These are phyloP conservation scores for Mycetomoellerius zeteki DNA, from an alignment of 1,140 invertebrate species.

Conservation along the genomic window DNA sequence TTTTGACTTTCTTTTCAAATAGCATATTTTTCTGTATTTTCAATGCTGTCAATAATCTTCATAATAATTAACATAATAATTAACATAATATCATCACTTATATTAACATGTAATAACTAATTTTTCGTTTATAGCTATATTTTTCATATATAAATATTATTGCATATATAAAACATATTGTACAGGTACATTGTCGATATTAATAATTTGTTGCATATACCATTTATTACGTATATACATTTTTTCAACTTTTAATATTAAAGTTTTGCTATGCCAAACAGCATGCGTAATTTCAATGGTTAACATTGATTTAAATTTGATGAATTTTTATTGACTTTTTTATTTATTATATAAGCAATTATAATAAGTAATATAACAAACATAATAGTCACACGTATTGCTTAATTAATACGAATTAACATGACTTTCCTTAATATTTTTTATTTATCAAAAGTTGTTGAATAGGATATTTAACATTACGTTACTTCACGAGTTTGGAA, in stretches of 20 bases:
- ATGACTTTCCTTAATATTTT: neutral
- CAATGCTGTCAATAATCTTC: neutral
- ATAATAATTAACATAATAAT: neutral
- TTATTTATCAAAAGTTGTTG: neutral
- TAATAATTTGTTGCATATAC: neutral
- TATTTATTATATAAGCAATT: neutral
- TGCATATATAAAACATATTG: neutral
- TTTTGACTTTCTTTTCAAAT: neutral
- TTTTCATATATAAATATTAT: no score
- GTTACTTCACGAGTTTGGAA: constrained; percentile 25
- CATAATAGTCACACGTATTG: neutral
- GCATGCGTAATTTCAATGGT: neutral
- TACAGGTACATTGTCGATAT: neutral
- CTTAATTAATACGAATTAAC: neutral
- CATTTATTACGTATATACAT: neutral
- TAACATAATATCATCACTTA: neutral
- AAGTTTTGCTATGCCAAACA: neutral
- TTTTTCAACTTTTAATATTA: constrained; percentile 6
- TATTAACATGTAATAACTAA: neutral
- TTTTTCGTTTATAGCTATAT: neutral
- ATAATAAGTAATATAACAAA: no score
- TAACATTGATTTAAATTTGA: neutral
- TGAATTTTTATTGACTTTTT: neutral
- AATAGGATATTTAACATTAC: neutral
- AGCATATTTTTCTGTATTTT: neutral